phyloP scores from a whole-genome alignment of 2,888 invertebrate genomes.

The Barypeithes pellucidus region DNA sequence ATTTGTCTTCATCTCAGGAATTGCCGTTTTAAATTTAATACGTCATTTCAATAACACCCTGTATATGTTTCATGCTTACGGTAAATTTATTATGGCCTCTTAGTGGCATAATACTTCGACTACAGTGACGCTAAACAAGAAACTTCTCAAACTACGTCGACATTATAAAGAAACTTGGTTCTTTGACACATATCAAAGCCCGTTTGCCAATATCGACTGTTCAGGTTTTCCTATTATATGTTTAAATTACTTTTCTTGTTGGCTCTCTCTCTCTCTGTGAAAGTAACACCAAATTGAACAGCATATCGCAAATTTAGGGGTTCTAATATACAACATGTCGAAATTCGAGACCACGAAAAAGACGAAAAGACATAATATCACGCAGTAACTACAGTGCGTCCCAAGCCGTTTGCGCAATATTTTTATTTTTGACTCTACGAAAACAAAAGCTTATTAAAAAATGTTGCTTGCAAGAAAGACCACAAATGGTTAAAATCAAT shows the following conservation, averaged over 20 bases:
- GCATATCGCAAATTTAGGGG: not conserved
- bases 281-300: not conserved
- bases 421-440: too few relatives aligned
- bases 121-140: slow-evolving; percentile 1
- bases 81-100: not conserved
- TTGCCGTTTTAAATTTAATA: too few relatives aligned
- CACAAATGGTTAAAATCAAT: too few relatives aligned
- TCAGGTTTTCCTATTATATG: slow-evolving; percentile 26
- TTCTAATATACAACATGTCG: too few relatives aligned
- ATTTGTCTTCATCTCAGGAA: too few relatives aligned
- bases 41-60: too few relatives aligned
- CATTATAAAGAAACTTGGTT: slow-evolving; percentile 14
- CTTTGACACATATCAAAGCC: slow-evolving; percentile 28
- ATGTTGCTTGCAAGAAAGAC: too few relatives aligned
- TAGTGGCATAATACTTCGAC: not conserved
- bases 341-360: too few relatives aligned
- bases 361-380: too few relatives aligned
- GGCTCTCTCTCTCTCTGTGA: not conserved
- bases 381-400: too few relatives aligned
- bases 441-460: too few relatives aligned
- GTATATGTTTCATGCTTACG: not conserved
- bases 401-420: too few relatives aligned
- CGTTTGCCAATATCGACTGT: slow-evolving; percentile 13
- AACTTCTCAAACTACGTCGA: slow-evolving; percentile 14
- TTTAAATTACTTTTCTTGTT: slow-evolving; percentile 22